Percentiles rank a stretch among this genome's conserved stretches.
Evolutionary conservation across 2,888 invertebrate genomes (phyloP).

Genomic region (Galerucella pusilla): DNA sequence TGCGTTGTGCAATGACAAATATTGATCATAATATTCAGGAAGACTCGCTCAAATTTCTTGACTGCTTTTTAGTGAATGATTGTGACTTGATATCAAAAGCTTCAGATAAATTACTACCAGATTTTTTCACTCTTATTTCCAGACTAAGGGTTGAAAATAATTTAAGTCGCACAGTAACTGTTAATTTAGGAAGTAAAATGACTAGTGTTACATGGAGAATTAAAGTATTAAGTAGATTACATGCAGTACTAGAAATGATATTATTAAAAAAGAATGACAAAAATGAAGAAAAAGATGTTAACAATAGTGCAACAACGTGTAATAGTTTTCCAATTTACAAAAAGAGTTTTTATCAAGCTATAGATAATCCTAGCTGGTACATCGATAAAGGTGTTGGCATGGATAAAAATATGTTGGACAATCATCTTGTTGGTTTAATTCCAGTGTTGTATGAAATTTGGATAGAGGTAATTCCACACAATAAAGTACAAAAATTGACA

Average conservation of each 20-base stretch:
- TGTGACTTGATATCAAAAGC: slow-evolving; percentile 75
- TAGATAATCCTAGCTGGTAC: slow-evolving; percentile 34
- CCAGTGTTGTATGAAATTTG: slow-evolving; percentile 86
- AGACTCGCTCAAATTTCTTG: slow-evolving; percentile 83
- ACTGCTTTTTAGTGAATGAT: slow-evolving; percentile 76
- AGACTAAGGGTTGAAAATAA: slow-evolving; percentile 73
- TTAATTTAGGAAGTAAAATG: slow-evolving; percentile 77
- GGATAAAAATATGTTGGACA: slow-evolving; percentile 63
- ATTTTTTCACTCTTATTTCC: slow-evolving; percentile 88
- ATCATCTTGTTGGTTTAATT: slow-evolving; percentile 76
- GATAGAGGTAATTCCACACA: slow-evolving; percentile 78
- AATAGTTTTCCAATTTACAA: slow-evolving; percentile 46
- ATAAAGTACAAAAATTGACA: slow-evolving; percentile 39
- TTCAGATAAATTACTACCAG: slow-evolving; percentile 78
- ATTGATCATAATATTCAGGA: slow-evolving; percentile 83
- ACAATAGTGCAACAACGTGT: slow-evolving; percentile 16
- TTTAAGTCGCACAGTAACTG: slow-evolving; percentile 75
- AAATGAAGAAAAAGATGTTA: slow-evolving; percentile 13
- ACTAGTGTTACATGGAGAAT: slow-evolving; percentile 84
- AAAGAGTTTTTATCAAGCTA: slow-evolving; percentile 22
- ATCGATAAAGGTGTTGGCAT: slow-evolving; percentile 13
- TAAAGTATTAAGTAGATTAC: slow-evolving; percentile 78
- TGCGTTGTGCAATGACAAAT: slow-evolving; percentile 92
- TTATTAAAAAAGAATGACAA: slow-evolving; percentile 27
- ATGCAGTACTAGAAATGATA: slow-evolving; percentile 68